Conservation (phyloP, 2,113 vertebrate species). For the Illadopsis cleaveri region DNA sequence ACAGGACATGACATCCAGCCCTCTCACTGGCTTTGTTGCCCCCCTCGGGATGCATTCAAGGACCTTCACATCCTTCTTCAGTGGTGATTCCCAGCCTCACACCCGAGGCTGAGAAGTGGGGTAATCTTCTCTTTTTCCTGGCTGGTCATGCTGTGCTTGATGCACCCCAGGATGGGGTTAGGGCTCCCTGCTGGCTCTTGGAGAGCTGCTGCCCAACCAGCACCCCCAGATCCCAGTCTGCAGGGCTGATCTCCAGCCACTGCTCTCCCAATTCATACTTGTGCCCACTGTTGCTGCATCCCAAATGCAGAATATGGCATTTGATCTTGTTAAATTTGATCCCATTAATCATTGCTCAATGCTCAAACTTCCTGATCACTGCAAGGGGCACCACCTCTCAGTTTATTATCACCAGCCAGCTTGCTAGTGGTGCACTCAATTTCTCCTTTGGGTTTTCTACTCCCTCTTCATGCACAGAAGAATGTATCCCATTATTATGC, state of each 20-base stretch:
- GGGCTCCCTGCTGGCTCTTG: not conserved
- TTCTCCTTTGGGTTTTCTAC: not conserved
- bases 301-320: not conserved
- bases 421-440: not conserved
- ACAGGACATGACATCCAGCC: not conserved
- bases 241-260: not conserved
- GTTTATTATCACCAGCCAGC: not conserved
- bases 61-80: not conserved
- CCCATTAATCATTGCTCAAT: not conserved
- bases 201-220: not conserved
- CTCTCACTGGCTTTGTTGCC: not conserved
- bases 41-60: not conserved
- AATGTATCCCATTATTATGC: not conserved
- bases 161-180: not conserved
- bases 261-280: not conserved
- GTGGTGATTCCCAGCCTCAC: not conserved
- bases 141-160: fast-evolving
- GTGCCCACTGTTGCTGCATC: not conserved
- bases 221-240: not conserved
- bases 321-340: not conserved
- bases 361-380: not conserved
- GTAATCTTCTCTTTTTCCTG: not conserved
- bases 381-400: not conserved
- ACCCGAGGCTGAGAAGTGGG: not conserved
- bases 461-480: not conserved